These are phyloP conservation scores for Scaptomyza pallida DNA, from an alignment of 1,140 invertebrate species.

Conservation along the genomic window DNA sequence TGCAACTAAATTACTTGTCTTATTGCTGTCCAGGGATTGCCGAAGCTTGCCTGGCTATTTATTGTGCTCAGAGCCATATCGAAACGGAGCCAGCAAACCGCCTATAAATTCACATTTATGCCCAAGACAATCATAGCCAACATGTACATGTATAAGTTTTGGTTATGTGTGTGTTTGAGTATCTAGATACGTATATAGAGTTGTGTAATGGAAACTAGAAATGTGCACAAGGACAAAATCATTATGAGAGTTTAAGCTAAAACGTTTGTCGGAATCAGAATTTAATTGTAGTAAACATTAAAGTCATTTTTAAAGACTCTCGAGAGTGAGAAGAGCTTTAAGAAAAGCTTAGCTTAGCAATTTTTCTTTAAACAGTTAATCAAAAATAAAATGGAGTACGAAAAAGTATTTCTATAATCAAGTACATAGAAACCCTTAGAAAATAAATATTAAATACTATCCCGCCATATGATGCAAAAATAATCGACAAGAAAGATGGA, in stretches of 20 bases:
- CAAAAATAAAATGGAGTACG: no score
- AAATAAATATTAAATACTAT: no score
- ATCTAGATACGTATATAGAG: neutral
- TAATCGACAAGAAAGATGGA: no score
- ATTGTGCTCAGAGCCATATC: slow-evolving; percentile 38
- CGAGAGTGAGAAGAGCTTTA: no score
- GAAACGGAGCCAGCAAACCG: slow-evolving; percentile 34
- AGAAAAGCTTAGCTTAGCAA: no score
- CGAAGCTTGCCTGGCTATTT: slow-evolving; percentile 55
- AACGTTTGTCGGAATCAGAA: neutral
- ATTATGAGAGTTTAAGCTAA: no score
- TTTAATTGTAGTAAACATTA: no score
- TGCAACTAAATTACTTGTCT: slow-evolving; percentile 81
- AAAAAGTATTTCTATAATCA: no score
- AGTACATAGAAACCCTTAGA: no score
- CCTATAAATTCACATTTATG: slow-evolving; percentile 80
- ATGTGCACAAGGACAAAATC: neutral
- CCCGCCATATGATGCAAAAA: no score
- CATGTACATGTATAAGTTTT: neutral
- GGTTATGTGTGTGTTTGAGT: neutral
- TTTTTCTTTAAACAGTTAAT: no score
- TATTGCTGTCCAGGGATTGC: slow-evolving; percentile 77
- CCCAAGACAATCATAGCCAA: slow-evolving; percentile 74
- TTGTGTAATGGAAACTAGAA: neutral
- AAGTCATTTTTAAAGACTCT: no score